These are phyloP conservation scores for Epicampocera succincta DNA, from an alignment of 2,888 invertebrate genomes.

Conservation along the genomic window DNA sequence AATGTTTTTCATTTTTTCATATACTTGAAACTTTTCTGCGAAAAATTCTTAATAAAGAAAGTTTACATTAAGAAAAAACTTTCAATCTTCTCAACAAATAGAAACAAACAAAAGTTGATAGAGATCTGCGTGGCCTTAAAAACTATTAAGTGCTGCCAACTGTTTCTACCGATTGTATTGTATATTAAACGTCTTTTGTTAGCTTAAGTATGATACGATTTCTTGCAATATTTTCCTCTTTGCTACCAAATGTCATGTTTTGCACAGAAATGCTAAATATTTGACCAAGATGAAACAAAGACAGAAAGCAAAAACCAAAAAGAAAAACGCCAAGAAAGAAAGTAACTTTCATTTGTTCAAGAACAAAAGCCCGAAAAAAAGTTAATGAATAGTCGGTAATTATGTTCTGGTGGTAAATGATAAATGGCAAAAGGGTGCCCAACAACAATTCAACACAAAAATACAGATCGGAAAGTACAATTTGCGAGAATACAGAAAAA, in stretches of 20 bases:
- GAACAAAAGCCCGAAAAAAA: conserved; percentile 30
- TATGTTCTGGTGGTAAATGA: conserved; percentile 33
- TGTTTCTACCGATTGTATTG: no score
- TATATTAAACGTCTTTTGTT: background rate
- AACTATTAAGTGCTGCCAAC: no score
- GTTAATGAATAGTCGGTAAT: conserved; percentile 49
- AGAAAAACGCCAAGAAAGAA: no score
- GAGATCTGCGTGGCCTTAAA: no score
- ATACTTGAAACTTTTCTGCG: no score
- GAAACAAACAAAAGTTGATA: no score
- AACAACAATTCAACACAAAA: conserved; percentile 24
- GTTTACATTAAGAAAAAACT: no score
- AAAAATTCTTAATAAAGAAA: no score
- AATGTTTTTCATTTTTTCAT: no score
- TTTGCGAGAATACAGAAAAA: conserved; percentile 7
- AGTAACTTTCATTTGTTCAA: conserved; percentile 12
- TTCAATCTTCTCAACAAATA: no score
- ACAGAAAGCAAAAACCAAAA: no score
- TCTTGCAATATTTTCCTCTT: background rate
- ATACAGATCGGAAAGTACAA: conserved; percentile 11
- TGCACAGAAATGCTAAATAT: conserved; percentile 1
- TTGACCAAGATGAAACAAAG: no score
- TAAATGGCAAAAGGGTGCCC: conserved; percentile 3
- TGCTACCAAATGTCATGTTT: conserved; percentile 19
- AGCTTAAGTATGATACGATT: background rate